A percentile compares a stretch with the other conserved stretches of the same genome.
These are phyloP conservation scores for Parus major DNA, from an alignment of 2,113 vertebrate species.

Conservation along the genomic window DNA sequence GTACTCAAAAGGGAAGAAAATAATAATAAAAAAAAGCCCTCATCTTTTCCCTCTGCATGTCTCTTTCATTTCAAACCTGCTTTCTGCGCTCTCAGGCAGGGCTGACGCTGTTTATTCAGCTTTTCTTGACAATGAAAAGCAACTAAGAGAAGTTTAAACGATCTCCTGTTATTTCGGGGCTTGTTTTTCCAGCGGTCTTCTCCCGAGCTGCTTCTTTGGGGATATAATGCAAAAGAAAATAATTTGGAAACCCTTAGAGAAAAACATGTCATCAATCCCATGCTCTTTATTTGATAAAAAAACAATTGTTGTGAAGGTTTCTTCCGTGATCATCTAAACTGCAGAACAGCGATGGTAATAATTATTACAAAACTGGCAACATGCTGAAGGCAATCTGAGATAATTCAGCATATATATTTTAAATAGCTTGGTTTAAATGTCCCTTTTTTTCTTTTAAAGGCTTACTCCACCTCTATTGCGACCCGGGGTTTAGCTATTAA, in stretches of 20 bases:
- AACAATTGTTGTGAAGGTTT: not conserved
- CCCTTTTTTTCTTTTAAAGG: not conserved
- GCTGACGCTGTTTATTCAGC: constrained; percentile 84
- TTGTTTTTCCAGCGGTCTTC: constrained; percentile 56
- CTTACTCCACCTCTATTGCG: not conserved
- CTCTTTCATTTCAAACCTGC: constrained; percentile 44
- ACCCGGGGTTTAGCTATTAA: not conserved
- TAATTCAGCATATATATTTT: not conserved
- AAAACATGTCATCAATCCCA: constrained; percentile 40
- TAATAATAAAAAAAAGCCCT: not conserved
- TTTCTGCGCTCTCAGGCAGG: constrained; percentile 61
- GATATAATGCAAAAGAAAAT: constrained; percentile 50
- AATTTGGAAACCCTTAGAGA: constrained; percentile 41
- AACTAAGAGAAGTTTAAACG: constrained; percentile 83
- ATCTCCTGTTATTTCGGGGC: constrained; percentile 80
- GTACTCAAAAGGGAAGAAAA: not conserved
- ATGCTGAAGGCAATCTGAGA: not conserved
- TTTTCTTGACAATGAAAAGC: constrained; percentile 83
- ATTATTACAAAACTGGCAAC: constrained; percentile 9
- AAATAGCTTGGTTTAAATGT: not conserved
- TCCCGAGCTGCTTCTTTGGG: constrained; percentile 12
- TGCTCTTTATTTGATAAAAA: constrained; percentile 27
- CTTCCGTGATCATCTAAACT: not conserved
- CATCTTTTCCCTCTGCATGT: not conserved
- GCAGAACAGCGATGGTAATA: not conserved